Evolutionary conservation across 2,113 vertebrate species (phyloP), one percentile per base, ranked within the genome.

Genomic region (Mesembrinibis cayennensis): DNA sequence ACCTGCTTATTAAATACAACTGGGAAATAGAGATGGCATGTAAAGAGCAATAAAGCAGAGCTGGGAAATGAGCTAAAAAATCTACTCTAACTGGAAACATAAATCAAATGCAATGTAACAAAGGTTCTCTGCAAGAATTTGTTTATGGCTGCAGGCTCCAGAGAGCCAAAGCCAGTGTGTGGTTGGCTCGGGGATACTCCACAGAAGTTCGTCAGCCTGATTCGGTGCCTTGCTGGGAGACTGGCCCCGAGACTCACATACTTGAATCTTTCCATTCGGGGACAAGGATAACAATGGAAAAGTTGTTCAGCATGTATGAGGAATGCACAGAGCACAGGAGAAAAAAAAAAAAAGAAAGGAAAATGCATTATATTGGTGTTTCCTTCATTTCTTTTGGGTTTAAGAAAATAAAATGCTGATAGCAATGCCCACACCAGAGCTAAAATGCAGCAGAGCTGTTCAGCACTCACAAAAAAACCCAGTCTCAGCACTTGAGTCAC

Each of bases 91-190:
- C 42, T 44, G 42, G 42, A 44, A 44, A 44, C 42, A 44, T 44
- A 44, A 44, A 44, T 44, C 42, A 44, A 14, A 44, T 44, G 42
- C 42, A 44, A 44, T 44, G 42, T 44, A 44, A 44, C 42, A 44
- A 44, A 44, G 42, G 42, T 82, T 87, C 45, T 50, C 63, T 91
- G 82, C 66, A 94, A 94, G 45, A 30, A 82, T 95, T 96, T 93
- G 76, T 93, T 94, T 96, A 91, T 73, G 78, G 53, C 83, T 97
- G 47, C 61, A 89, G 89, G 53, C 56, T 89, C 40, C 29, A 72
- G 40, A 94, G 74, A 85, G 36, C 27, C 89, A 87, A 74, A 92
- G 72, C 47, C 73, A 79, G 47, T 36, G 19, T 89, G 89, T 72
- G 40, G 53, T 69, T 95, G 83, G 86, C 61, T 89, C 5, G 0